These are phyloP conservation scores for Mycalesis mineus DNA, from an alignment of 2,888 invertebrate genomes.

Conservation along the genomic window DNA sequence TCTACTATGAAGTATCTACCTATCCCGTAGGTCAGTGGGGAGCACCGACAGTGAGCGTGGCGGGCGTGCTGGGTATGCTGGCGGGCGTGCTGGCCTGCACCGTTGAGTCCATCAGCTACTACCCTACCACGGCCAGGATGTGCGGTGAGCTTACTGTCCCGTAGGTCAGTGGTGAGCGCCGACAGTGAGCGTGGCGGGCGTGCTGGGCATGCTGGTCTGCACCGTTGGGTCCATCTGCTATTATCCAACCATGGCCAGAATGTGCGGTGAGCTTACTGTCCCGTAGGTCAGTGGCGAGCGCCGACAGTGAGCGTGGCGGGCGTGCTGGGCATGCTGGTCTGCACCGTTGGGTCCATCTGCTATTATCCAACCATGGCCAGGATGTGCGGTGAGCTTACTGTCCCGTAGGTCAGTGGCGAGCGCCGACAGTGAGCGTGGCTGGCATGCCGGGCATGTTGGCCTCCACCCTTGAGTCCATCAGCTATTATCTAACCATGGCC, in stretches of 20 bases:
- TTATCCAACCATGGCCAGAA: slow-evolving; percentile 92
- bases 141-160: slow-evolving; percentile 71
- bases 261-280: slow-evolving; percentile 78
- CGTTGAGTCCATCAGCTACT: slow-evolving; percentile 91
- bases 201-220: slow-evolving; percentile 86
- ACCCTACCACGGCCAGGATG: slow-evolving; percentile 93
- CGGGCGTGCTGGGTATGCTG: slow-evolving; percentile 86
- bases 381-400: slow-evolving; percentile 80
- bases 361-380: slow-evolving; percentile 94
- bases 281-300: slow-evolving; percentile 84
- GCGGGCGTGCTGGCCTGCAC: slow-evolving; percentile 88
- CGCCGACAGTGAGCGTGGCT: slow-evolving; percentile 83
- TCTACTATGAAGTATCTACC: too few species aligned
- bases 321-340: slow-evolving; percentile 86
- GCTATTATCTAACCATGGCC: slow-evolving; percentile 95
- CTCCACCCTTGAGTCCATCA: slow-evolving; percentile 89
- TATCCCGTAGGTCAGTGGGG: slow-evolving; percentile 84
- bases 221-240: slow-evolving; percentile 92
- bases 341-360: slow-evolving; percentile 89
- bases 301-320: slow-evolving; percentile 85
- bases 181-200: slow-evolving; percentile 83
- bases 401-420: slow-evolving; percentile 84
- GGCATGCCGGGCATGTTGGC: slow-evolving; percentile 87
- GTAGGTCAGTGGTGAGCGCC: slow-evolving; percentile 87
- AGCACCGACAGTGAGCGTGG: slow-evolving; percentile 82